phyloP scores from a whole-genome alignment of 2,113 vertebrate genomes.

The human (Homo sapiens) region DNA sequence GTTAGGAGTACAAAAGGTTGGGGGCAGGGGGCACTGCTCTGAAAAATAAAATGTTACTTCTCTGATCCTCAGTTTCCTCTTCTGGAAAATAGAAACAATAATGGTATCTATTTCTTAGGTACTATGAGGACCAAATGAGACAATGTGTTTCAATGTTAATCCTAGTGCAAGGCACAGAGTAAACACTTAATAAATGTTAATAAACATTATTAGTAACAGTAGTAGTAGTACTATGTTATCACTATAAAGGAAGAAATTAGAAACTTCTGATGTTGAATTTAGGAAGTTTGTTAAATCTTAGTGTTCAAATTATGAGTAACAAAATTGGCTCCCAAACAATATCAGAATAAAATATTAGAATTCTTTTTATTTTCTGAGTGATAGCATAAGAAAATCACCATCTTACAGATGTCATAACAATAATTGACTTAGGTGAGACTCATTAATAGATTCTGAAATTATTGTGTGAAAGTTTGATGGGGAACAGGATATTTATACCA shows the following conservation, averaged over 20 bases:
- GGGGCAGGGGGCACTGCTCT: neutral
- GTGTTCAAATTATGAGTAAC: neutral
- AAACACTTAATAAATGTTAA: neutral
- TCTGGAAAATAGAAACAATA: neutral
- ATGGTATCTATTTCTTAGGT: neutral
- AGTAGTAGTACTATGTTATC: neutral
- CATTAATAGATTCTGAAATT: neutral
- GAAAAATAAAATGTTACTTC: neutral
- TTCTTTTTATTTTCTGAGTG: neutral
- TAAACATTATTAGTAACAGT: neutral
- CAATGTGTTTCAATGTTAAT: neutral
- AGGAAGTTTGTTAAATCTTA: neutral
- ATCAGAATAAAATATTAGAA: neutral
- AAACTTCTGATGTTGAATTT: neutral
- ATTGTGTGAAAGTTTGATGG: neutral
- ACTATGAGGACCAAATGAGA: neutral
- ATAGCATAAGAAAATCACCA: neutral
- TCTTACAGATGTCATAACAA: neutral
- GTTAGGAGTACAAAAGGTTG: neutral
- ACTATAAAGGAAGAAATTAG: neutral
- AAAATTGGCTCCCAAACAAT: neutral
- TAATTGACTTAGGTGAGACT: neutral
- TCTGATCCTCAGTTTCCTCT: too few relatives aligned
- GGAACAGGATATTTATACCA: neutral
- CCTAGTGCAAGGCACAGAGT: neutral